Base-by-base conservation (phyloP, 1,140 invertebrate genomes). In the Acromyrmex echinatior region DNA sequence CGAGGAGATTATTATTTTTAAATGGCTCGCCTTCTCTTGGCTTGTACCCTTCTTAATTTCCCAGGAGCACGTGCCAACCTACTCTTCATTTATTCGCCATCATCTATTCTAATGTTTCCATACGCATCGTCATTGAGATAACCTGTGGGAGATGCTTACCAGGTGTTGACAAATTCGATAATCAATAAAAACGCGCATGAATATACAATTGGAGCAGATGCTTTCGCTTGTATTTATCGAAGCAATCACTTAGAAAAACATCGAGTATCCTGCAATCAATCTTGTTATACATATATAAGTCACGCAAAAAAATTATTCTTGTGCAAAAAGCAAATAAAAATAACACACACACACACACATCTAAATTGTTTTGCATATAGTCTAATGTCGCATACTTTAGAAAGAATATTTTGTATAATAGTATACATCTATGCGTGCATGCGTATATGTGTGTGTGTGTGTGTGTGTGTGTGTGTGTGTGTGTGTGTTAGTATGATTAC, bases 81-180 rank as follows among this genome's bases (percentile, higher is more conserved):
- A 39, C 28, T 49, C 49, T 81, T 56, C 65, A 58, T 81, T 81
- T 81, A 81, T 71, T 81, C 45, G 6, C 14, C 31, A 12, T 66
- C 21, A 45, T 28, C 31, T 58, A 58, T 58, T 74, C 18, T 60
- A 73, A 82, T 9, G n/a, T 76, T 62, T 82, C 25, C 53, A 28
- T 31, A 82, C 21, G 21, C 51, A 78, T 3, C 60, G 45, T 21
- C 35, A 25, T 1, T 31, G 35, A 35, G 53, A 84, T 62, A 84
- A 49, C 35, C 25, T 74, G 18, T 35, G 70, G n/a, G 7, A 62
- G 56, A 62, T 49, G 56, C 25, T 82, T 74, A 74, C 25, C 70
- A 63, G 25, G 7, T 84, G 53, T 76, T 58, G 25, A 76, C 78
- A 80, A 70, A 80, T 76, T 76, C 70, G 28, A 51, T 84, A 84